A percentile compares a stretch with the other conserved stretches of the same genome.
These are phyloP conservation scores for Coelogynopora nodosa DNA, from an alignment of 2,888 invertebrate genomes.

Conservation along the genomic window DNA sequence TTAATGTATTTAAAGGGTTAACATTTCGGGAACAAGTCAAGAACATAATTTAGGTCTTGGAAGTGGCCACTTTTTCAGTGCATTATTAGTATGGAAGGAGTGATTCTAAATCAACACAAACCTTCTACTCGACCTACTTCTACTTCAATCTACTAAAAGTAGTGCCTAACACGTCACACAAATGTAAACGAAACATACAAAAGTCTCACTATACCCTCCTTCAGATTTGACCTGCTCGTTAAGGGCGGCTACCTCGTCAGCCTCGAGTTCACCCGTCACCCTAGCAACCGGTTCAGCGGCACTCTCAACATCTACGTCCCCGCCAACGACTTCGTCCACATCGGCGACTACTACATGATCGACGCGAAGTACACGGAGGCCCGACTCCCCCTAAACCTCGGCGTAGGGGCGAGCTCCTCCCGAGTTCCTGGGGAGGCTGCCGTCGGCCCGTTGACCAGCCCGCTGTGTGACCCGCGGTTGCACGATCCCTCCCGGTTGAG, in stretches of 20 bases:
- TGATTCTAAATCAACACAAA: no score
- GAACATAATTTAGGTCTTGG: no score
- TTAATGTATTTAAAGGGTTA: no score
- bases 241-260: slow-evolving; percentile 97
- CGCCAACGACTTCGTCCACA: slow-evolving; percentile 87
- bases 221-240: slow-evolving; percentile 94
- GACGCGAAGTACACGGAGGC: background rate
- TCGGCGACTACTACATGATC: slow-evolving; percentile 64
- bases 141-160: no score
- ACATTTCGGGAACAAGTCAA: no score
- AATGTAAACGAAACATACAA: no score
- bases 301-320: slow-evolving; percentile 72
- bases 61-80: no score
- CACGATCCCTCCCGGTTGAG: background rate
- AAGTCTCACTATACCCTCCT: slow-evolving; percentile 48
- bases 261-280: slow-evolving; percentile 88
- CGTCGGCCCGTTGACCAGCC: background rate
- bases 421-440: background rate
- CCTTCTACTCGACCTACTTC: no score
- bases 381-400: background rate
- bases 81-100: no score
- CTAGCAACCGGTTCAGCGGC: slow-evolving; percentile 70
- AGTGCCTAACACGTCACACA: no score
- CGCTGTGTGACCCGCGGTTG: background rate
- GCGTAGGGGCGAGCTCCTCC: background rate